Percentiles rank a stretch among this genome's conserved stretches.
These are phyloP conservation scores for Melinopterus prodromus DNA, from an alignment of 2,888 invertebrate genomes.

Conservation along the genomic window DNA sequence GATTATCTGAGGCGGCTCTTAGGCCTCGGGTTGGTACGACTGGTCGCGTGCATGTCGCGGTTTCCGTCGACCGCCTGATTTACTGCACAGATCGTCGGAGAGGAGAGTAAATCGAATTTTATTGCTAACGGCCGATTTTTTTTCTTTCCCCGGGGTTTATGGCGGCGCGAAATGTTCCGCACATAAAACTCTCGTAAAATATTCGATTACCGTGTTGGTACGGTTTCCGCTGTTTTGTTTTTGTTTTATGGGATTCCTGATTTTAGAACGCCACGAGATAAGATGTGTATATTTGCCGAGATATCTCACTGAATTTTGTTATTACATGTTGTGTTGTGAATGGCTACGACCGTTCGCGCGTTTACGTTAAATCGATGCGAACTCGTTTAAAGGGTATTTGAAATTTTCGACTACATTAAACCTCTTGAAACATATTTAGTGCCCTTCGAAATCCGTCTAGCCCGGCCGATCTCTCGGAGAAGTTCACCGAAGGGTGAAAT, in stretches of 20 bases:
- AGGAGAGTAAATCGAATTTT: conserved; percentile 22
- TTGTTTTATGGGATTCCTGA: background rate
- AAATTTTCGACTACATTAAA: conserved; percentile 26
- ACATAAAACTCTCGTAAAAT: background rate
- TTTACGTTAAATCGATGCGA: background rate
- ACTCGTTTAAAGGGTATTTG: background rate
- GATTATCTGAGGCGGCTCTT: conserved; percentile 25
- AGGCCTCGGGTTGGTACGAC: background rate
- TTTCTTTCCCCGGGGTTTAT: background rate
- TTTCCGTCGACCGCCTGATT: conserved; percentile 5
- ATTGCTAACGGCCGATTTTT: conserved; percentile 18
- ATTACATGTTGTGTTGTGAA: too few relatives aligned
- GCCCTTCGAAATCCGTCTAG: background rate
- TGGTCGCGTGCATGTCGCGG: conserved; percentile 8
- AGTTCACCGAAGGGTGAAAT: conserved; percentile 41
- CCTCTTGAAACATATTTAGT: conserved; percentile 20
- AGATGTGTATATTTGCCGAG: background rate
- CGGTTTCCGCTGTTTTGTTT: background rate
- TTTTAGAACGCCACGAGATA: background rate
- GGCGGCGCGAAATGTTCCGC: background rate
- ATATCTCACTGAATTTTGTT: background rate
- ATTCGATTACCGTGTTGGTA: background rate
- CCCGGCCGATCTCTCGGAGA: background rate
- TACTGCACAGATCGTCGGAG: background rate
- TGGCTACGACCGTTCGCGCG: background rate